These are phyloP conservation scores for Mycalesis mineus DNA, from an alignment of 2,888 invertebrate genomes.

Conservation along the genomic window DNA sequence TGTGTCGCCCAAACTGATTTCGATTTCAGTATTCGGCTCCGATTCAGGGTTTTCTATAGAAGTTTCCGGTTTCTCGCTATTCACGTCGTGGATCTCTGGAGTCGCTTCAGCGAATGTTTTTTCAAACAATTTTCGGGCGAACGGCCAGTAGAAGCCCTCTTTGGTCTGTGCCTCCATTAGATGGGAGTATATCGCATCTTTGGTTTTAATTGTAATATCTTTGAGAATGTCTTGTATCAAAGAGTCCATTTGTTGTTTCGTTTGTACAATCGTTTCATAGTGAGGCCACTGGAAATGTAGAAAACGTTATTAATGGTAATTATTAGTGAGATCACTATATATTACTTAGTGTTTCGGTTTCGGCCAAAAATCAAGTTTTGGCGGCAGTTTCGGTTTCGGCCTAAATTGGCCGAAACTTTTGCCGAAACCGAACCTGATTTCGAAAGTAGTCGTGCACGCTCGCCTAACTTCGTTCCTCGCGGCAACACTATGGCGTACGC, in stretches of 20 bases:
- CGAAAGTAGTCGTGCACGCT: no score
- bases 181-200: conserved; percentile 14
- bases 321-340: no score
- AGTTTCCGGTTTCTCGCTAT: background rate
- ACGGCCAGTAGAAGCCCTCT: conserved; percentile 50
- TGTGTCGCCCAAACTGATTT: background rate
- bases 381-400: no score
- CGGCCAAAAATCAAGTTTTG: no score
- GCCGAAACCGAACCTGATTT: no score
- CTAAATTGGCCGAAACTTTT: no score
- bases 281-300: conserved; percentile 51
- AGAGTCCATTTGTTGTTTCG: conserved; percentile 34
- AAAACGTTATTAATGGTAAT: no score
- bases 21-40: background rate
- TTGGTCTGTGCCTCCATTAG: conserved; percentile 30
- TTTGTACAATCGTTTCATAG: conserved; percentile 40
- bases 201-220: conserved; percentile 21
- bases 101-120: conserved; percentile 10
- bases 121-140: conserved; percentile 33
- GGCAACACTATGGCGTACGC: no score
- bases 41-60: background rate
- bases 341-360: no score
- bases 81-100: background rate
- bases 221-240: conserved; percentile 36
- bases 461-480: no score